Evolutionary conservation across 2,888 invertebrate genomes (phyloP), one percentile per base, ranked within the genome.

Genomic region (Drosophila birchii): DNA sequence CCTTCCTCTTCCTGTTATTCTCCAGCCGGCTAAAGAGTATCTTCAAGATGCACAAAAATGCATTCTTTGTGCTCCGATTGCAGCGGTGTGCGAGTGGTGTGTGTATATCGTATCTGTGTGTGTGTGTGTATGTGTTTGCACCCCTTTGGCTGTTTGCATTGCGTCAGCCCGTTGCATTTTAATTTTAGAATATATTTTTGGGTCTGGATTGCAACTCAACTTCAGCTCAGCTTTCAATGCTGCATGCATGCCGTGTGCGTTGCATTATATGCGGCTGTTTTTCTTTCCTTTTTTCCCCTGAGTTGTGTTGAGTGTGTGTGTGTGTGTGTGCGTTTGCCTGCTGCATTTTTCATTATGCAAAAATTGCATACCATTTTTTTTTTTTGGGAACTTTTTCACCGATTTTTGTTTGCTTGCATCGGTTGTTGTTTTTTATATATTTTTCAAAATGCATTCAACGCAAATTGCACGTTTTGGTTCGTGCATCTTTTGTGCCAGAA

Each of bases 331-430:
- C 63, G 59, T 76, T 78, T 83, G 89, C 88, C 87, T 87, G 85
- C 85, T 87, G 89, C 87, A 81, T 86, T 88, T 86, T 86, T 87
- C 87, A 87, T 86, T 86, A 86, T 86, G 87, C 86, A 86, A 87
- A 86, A 82, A 83, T 80, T 89, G 85, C 89, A 86, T 88, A 80
- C 79, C 80, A 78, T 70, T 69, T 87, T 73, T 68, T 73, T 68
- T 75, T 70, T 68, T 87, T 64, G 51, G 73, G 75, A 75, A 75
- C 66, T 86, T 86, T 76, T 74, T 61, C 61, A 78, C 75, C 78
- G 69, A 81, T 58, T 80, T 83, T 86, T 80, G 59, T 68, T 63
- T 86, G 78, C 66, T 74, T 34, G 32, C 16, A 20, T 34, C 5
- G 34, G 49, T 20, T 32, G 49, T 20, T 32, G 23, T 49, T 53